Evolutionary conservation across 2,888 invertebrate genomes (phyloP).

Genomic region (Caenorhabditis becei): DNA sequence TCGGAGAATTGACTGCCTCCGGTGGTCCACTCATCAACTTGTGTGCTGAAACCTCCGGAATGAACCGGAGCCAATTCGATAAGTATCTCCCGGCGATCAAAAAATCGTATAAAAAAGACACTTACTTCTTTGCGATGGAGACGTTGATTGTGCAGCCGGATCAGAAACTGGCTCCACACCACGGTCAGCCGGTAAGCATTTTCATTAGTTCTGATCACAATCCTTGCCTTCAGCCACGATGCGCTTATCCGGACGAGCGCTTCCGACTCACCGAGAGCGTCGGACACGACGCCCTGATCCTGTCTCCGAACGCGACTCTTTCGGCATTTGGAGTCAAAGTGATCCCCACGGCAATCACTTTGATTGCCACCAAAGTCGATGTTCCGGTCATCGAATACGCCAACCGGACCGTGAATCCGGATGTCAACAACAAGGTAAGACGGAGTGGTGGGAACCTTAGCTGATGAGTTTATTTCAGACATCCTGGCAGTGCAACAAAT

Average conservation of each 20-base stretch:
- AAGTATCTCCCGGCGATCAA: neutral
- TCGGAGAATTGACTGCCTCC: neutral
- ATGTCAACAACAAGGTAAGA: too few species aligned
- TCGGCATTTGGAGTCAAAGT: constrained; percentile 11
- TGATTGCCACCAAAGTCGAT: too few species aligned
- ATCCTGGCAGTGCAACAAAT: too few species aligned
- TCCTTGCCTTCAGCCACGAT: neutral
- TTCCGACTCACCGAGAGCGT: neutral
- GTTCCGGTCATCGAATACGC: too few species aligned
- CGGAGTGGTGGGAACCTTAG: too few species aligned
- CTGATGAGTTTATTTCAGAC: too few species aligned
- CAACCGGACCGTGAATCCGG: too few species aligned
- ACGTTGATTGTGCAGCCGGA: neutral
- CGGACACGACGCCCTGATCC: neutral
- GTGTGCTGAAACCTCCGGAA: neutral
- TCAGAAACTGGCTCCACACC: constrained; percentile 23
- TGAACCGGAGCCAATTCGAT: neutral
- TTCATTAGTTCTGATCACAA: neutral
- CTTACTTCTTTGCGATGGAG: neutral
- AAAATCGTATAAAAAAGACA: neutral
- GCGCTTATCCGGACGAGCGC: neutral
- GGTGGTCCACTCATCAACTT: neutral
- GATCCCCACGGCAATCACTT: too few species aligned
- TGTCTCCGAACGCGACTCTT: constrained; percentile 10
- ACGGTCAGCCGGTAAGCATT: constrained; percentile 14